Conservation (phyloP, 2,113 vertebrate genomes). For the Prinia subflava region DNA sequence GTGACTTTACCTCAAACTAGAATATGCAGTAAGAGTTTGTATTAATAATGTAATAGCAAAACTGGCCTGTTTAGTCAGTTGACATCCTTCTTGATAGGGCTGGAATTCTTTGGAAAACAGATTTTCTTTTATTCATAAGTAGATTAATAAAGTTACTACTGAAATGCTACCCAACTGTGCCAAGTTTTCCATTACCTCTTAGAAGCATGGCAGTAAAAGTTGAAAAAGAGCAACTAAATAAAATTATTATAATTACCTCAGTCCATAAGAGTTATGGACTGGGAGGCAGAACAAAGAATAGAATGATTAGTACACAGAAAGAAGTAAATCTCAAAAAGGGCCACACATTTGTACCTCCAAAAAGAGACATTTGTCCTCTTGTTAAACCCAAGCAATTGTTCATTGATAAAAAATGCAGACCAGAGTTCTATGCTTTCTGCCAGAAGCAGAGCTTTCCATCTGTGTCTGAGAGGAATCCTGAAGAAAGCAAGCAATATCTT, state of each 20-base stretch:
- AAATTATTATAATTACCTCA: not conserved
- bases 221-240: not conserved
- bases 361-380: not conserved
- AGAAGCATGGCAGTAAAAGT: not conserved
- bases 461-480: not conserved
- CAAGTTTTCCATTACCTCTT: not conserved
- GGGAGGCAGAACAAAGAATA: not conserved
- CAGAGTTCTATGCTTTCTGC: not conserved
- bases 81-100: not conserved
- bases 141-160: not conserved
- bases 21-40: not conserved
- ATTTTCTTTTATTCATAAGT: not conserved
- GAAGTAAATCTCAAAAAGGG: not conserved
- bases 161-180: fast-evolving
- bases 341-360: not conserved
- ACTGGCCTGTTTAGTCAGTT: not conserved
- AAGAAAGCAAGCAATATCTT: not conserved
- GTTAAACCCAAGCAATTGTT: not conserved
- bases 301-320: not conserved
- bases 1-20: not conserved
- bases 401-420: not conserved
- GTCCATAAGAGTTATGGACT: not conserved
- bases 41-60: not conserved
- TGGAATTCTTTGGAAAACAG: not conserved
- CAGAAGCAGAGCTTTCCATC: not conserved